These are phyloP conservation scores for Callipepla squamata DNA, from an alignment of 2,113 vertebrate genomes.

Conservation along the genomic window DNA sequence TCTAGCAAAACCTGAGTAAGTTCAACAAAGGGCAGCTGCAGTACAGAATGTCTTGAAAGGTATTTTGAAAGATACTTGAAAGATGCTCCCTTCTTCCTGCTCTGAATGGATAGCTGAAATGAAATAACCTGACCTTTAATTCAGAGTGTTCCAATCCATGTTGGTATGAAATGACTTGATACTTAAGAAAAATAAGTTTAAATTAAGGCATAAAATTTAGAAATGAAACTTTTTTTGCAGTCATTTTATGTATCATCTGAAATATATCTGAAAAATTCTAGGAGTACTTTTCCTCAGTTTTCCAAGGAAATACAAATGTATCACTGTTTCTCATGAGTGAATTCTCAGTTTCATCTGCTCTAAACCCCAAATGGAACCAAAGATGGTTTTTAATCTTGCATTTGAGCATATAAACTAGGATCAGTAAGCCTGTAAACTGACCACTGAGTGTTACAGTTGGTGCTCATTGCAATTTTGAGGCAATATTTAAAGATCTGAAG, in stretches of 20 bases:
- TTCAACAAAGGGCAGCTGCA: constrained; percentile 53
- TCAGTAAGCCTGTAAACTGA: neutral
- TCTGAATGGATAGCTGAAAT: constrained; percentile 22
- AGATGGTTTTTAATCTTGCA: neutral
- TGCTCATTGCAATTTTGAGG: neutral
- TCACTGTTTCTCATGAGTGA: neutral
- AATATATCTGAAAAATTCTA: neutral
- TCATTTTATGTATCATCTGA: neutral
- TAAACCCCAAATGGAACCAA: neutral
- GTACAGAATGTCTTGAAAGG: neutral
- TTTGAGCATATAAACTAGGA: neutral
- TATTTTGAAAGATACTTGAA: constrained; percentile 39
- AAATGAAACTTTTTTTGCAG: neutral
- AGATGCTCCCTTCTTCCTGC: constrained; percentile 29
- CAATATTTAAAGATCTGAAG: neutral
- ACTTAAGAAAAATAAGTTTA: neutral
- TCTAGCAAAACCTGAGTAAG: neutral
- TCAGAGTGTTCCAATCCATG: neutral
- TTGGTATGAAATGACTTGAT: neutral
- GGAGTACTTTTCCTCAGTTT: neutral
- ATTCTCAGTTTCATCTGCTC: neutral
- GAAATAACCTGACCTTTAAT: constrained; percentile 55
- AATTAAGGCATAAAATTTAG: neutral
- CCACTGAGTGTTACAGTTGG: neutral
- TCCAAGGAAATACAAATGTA: neutral